Conservation (phyloP, 1,140 invertebrate genomes). For the Eriosoma lanigerum region DNA sequence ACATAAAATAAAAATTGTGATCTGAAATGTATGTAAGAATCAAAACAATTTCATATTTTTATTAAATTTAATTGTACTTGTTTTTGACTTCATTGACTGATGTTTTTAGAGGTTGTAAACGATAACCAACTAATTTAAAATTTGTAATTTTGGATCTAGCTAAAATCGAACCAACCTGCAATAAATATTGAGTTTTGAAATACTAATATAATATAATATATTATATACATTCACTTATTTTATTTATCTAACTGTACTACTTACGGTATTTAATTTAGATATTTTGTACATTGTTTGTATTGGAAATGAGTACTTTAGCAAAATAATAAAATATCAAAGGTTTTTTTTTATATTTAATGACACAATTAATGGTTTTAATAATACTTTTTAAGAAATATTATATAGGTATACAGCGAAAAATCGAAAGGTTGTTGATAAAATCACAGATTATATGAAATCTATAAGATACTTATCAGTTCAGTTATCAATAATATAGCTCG, state of each 20-base stretch:
- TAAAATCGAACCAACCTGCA: background rate
- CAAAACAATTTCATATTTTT: background rate
- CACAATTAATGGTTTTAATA: background rate
- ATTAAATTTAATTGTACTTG: background rate
- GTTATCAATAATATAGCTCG: too few species aligned
- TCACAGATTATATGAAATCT: too few species aligned
- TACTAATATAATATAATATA: too few species aligned
- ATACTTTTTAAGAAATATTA: background rate
- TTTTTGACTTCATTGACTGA: slow-evolving; percentile 21
- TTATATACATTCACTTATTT: background rate
- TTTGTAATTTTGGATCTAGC: background rate
- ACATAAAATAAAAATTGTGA: slow-evolving; percentile 46
- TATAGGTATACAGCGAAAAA: too few species aligned
- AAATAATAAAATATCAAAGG: background rate
- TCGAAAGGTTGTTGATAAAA: slow-evolving; percentile 27
- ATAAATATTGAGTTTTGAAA: background rate
- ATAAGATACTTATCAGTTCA: too few species aligned
- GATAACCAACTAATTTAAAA: background rate
- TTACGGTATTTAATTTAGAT: slow-evolving; percentile 23
- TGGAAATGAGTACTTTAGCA: background rate
- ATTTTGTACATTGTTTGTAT: slow-evolving; percentile 23
- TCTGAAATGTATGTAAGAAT: slow-evolving; percentile 22
- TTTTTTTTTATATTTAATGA: too few species aligned
- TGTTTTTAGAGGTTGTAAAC: slow-evolving; percentile 6
- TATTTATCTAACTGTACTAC: background rate